Base-by-base conservation (phyloP, 2,797 vertebrate genomes). In the Nyctalus aviator region DNA sequence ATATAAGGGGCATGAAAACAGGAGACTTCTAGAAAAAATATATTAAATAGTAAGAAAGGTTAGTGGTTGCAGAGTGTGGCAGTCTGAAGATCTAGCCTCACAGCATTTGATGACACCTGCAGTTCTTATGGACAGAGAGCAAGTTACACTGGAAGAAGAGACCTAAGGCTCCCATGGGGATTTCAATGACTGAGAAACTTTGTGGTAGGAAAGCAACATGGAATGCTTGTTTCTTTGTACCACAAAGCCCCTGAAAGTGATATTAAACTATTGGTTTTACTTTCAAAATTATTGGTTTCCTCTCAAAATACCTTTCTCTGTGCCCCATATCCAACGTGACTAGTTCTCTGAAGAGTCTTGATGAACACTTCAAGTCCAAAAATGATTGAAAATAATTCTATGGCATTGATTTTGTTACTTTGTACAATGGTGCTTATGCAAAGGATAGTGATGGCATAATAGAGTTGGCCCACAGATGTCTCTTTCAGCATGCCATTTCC, bases 301-400 rank as follows among this genome's bases (percentile, higher is more conserved):
- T 84, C 53, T 81, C 35, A 83, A 79, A 90, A 86, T 83, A 37
- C 30, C 15, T 92, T 90, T 75, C 5, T 85, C 41, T 64, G 15
- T 91, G 15, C 5, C 57, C 37, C 27, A 32, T 13, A 88, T 72
- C 23, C 85, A 41, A 88, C 79, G 25, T 75, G 10, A 75, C 79
- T 79, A 73, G 46, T 21, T 68, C 37, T 77, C 20, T 66, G 14
- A 41, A 81, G 14, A 77, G 30, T 68, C 69, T 48, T 6, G 48
- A 20, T 62, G n/a, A 84, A 53, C 69, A 93, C 78, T 91, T 91
- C 57, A 87, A 57, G n/a, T 94, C 27, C 21, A 57, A 84, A 95
- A 92, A 53, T 81, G 18, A 82, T n/a, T 84, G 20, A 37, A 88
- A 94, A 76, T 41, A 93, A 77, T 23, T 64, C 27, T 37, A 84